Conservation (phyloP, 2,113 vertebrate genomes). For the Scophthalmus maximus region DNA sequence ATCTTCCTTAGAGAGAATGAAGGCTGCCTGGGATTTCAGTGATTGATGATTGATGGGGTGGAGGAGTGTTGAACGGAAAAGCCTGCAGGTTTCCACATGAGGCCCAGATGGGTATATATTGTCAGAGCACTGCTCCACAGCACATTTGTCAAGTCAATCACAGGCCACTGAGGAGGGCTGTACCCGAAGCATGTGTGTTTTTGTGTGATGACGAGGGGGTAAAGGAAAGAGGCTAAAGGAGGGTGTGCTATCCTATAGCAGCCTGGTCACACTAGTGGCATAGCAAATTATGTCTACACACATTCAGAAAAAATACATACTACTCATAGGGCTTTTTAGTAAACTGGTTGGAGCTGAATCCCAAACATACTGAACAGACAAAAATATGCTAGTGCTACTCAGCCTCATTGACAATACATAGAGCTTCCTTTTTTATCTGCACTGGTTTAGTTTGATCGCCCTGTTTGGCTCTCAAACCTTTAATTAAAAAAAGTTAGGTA, state of each 20-base stretch:
- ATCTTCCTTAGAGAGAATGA: constrained; percentile 31
- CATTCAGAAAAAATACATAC: not conserved
- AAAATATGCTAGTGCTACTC: too few species aligned
- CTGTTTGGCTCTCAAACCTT: too few species aligned
- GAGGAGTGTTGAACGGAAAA: constrained; percentile 16
- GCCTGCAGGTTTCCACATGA: constrained; percentile 49
- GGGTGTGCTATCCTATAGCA: not conserved
- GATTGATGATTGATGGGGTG: constrained; percentile 49
- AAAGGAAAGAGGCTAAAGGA: not conserved
- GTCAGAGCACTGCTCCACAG: constrained; percentile 46
- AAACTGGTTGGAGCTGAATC: not conserved
- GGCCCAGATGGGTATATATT: constrained; percentile 49
- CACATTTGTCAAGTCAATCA: constrained; percentile 71
- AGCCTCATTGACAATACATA: too few species aligned
- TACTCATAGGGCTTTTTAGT: too few species aligned
- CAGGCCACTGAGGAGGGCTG: constrained; percentile 29
- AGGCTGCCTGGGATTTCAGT: constrained; percentile 1
- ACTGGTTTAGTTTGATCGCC: too few species aligned
- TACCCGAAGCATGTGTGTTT: not conserved
- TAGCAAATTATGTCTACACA: too few species aligned
- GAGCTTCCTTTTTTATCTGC: too few species aligned
- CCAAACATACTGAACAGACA: too few species aligned
- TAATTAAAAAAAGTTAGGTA: too few species aligned
- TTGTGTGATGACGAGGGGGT: not conserved
- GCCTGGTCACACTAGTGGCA: too few species aligned